phyloP scores from a whole-genome alignment of 2,113 vertebrate species.

The Cephalopterus ornatus region DNA sequence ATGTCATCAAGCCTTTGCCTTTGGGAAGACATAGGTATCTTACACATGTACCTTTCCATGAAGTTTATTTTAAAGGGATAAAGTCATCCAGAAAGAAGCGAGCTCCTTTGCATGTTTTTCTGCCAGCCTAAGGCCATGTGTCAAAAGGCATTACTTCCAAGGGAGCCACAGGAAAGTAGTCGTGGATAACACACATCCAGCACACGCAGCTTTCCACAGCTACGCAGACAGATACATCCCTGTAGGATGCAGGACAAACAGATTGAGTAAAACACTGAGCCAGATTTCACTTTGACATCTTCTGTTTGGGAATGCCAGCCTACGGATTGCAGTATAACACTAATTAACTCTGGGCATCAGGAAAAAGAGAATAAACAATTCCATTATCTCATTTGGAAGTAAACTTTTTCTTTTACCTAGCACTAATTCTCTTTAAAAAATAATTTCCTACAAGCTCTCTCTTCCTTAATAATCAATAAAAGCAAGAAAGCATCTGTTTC shows the following conservation, averaged over 20 bases:
- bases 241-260: not conserved
- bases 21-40: not conserved
- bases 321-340: not conserved
- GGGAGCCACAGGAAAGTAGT: not conserved
- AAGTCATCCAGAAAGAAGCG: not conserved
- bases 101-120: not conserved
- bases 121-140: not conserved
- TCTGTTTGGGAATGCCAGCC: not conserved
- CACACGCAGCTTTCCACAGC: not conserved
- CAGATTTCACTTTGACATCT: not conserved
- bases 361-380: not conserved
- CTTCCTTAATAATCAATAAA: not conserved
- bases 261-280: not conserved
- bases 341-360: not conserved
- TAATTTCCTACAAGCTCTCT: not conserved
- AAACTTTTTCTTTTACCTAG: not conserved
- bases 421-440: not conserved
- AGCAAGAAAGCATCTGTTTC: not conserved
- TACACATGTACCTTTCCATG: not conserved
- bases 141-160: not conserved
- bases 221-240: not conserved
- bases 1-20: not conserved
- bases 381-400: not conserved
- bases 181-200: not conserved
- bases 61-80: slow-evolving; percentile 13